phyloP scores from a whole-genome alignment of 1,140 invertebrate genomes.

The Drosophila dunni region DNA sequence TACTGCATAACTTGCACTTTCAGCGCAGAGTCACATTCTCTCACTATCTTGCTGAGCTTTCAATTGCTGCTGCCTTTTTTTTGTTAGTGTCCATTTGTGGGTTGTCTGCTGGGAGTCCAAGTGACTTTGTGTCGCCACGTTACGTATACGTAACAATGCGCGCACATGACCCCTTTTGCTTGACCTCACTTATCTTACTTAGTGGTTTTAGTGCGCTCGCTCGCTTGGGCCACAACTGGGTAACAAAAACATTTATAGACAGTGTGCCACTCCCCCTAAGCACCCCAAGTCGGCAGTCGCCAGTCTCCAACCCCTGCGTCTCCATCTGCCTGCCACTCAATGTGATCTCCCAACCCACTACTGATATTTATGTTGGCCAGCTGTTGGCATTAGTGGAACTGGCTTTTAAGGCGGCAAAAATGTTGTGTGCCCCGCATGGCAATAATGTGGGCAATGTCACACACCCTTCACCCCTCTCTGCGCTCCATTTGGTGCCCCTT shows the following conservation, averaged over 20 bases:
- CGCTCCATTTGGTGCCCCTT: not conserved
- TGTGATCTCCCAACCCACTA: conserved; percentile 22
- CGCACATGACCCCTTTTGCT: conserved; percentile 82
- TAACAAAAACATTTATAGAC: conserved; percentile 68
- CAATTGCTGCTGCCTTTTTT: conserved; percentile 13
- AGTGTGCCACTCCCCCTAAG: conserved; percentile 25
- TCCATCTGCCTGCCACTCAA: conserved; percentile 7
- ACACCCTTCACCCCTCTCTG: not conserved
- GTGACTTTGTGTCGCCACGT: conserved; percentile 37
- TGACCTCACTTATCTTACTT: conserved; percentile 83
- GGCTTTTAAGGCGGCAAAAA: conserved; percentile 74
- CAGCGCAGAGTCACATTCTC: conserved; percentile 2
- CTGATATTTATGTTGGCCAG: conserved; percentile 79
- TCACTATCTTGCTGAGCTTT: conserved; percentile 55
- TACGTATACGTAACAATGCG: conserved; percentile 71
- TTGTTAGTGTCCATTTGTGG: conserved; percentile 33
- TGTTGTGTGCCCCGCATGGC: conserved; percentile 58
- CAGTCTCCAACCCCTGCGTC: too few species aligned
- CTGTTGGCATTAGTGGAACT: conserved; percentile 81
- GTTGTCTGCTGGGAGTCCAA: conserved; percentile 4
- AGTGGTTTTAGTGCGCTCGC: conserved; percentile 73
- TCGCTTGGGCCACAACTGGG: conserved; percentile 31
- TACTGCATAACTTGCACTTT: conserved; percentile 41
- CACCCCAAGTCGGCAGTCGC: not conserved
- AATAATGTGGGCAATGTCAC: conserved; percentile 53